Percentiles rank a stretch among this genome's conserved stretches.
Evolutionary conservation across 2,797 vertebrate species (phyloP).

Genomic region (Paedocypris micromegethes): DNA sequence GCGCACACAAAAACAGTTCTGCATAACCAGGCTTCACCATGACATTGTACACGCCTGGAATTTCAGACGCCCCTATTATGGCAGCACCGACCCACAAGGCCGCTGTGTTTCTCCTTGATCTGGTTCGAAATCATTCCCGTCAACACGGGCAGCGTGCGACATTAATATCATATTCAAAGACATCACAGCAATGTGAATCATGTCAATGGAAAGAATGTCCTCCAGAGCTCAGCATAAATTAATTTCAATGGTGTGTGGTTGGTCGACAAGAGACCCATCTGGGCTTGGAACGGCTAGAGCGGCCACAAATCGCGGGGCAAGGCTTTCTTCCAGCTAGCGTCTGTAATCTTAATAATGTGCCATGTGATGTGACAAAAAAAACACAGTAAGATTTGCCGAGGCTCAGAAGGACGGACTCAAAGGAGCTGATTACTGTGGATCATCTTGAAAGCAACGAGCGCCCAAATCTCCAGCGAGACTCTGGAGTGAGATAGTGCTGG

Average conservation of each 20-base stretch:
- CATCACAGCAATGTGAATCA: conserved; percentile 45
- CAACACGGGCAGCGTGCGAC: conserved; percentile 52
- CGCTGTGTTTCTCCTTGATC: conserved; percentile 34
- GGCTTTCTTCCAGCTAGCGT: conserved; percentile 60
- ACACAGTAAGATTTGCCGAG: conserved; percentile 60
- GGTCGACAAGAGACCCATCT: conserved; percentile 62
- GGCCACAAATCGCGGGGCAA: conserved; percentile 62
- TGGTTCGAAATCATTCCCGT: conserved; percentile 29
- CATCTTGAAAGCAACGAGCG: conserved; percentile 71
- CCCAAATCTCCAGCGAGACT: conserved; percentile 68
- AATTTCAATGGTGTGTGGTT: conserved; percentile 53
- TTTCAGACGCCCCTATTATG: conserved; percentile 50
- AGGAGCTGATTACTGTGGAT: conserved; percentile 74
- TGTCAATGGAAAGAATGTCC: conserved; percentile 48
- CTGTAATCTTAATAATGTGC: conserved; percentile 67
- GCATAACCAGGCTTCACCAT: conserved; percentile 67
- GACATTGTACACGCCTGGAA: conserved; percentile 66
- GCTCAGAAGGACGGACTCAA: conserved; percentile 65
- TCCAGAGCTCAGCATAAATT: conserved; percentile 55
- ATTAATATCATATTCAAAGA: conserved; percentile 52
- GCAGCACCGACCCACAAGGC: conserved; percentile 2
- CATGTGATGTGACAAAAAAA: conserved; percentile 72
- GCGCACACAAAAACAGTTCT: conserved; percentile 70
- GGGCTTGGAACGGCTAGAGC: conserved; percentile 59
- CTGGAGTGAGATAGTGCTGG: conserved; percentile 59